phyloP scores from a whole-genome alignment of 2,797 vertebrate genomes.

The Monodelphis domestica region DNA sequence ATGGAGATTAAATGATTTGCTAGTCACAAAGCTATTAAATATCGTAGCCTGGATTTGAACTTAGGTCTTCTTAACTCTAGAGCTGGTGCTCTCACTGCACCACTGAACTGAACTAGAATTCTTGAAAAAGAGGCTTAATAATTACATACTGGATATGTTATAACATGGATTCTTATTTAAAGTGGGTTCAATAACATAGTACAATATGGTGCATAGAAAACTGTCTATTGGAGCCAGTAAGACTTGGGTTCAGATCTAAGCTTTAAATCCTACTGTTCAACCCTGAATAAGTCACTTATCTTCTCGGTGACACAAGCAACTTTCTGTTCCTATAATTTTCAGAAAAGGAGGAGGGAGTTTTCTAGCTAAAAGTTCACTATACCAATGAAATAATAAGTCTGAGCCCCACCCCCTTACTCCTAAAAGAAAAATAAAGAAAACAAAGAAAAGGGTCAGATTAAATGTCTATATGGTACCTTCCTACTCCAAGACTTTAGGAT shows the following conservation, averaged over 20 bases:
- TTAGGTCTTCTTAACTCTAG: background rate
- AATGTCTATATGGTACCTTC: background rate
- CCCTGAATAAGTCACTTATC: background rate
- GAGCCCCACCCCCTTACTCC: background rate
- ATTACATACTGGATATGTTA: background rate
- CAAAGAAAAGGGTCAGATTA: background rate
- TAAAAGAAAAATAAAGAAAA: background rate
- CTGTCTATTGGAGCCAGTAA: background rate
- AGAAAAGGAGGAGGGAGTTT: background rate
- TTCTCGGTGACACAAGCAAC: background rate
- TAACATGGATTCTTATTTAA: background rate
- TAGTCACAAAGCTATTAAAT: background rate
- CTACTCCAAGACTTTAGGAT: background rate
- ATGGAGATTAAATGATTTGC: background rate
- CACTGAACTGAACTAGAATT: background rate
- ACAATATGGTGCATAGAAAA: background rate
- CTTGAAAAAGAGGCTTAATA: background rate
- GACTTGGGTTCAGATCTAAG: too few species aligned
- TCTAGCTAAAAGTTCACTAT: background rate
- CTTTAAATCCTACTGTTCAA: background rate
- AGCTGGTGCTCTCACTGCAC: background rate
- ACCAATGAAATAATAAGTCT: background rate
- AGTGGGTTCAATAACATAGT: background rate
- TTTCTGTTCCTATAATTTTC: background rate
- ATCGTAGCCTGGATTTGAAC: background rate